Base-by-base conservation (phyloP, 2,797 vertebrate species). In the Melanotaenia maccullochi region DNA sequence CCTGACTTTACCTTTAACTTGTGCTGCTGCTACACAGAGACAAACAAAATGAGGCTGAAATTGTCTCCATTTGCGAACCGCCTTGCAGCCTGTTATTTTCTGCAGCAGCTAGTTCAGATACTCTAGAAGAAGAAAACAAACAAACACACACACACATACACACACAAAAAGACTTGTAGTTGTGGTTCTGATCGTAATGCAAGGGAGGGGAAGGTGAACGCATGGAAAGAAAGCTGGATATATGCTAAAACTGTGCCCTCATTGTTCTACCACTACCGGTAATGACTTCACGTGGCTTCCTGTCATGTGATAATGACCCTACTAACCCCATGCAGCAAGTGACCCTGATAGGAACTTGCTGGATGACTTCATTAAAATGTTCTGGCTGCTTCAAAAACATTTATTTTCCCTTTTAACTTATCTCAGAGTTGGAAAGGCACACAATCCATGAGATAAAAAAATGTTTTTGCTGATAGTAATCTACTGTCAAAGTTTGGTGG, bases 281-380 rank as follows among this genome's bases (percentile, higher is more conserved):
- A 77, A 86, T 93, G 89, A 91, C 86, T 80, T 92, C 88, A 91
- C 0, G 22, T 30, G 14, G 57, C 81, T 89, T 90, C 87, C 85
- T 78, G 89, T 91, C 87, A 91, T 83, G 71, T 87, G 85, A 68
- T 63, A 40, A 71, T 68, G 70, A 76, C 81, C 65, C 40, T 5
- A 1, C 40, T 73, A 75, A 85, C 71, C 57, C 47, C 11, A 0
- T 76, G 82, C 72, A 76, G 75, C 56, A n/a, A 58, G 18, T 61
- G 70, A 82, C 81, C 61, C 52, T 32, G 57, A 54, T 69, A 64
- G 56, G 56, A 44, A 68, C 9, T 57, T 55, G 68, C 42, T 40
- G 28, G 28, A 51, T 75, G 71, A 78, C 64, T 55, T 72, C 55
- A 67, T 12, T 4, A 20, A 44, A 13, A 67, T 40, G 30, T 57